Conservation (phyloP, 2,888 invertebrate species). For the Ptycholaimellus sp. region DNA sequence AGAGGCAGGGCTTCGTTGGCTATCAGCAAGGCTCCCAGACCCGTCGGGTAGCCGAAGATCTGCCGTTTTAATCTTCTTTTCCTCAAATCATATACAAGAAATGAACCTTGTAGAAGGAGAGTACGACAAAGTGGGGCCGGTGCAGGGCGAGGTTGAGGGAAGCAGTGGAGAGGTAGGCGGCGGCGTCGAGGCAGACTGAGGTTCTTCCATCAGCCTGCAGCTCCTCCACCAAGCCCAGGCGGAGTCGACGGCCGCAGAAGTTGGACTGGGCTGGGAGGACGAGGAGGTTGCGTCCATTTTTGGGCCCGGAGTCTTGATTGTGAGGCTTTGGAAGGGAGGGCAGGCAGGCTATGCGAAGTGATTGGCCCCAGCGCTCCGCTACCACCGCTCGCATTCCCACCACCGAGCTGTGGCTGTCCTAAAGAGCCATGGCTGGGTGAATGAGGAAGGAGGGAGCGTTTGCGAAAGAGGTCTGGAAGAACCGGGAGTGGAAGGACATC, state of each 20-base stretch:
- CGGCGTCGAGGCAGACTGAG: slow-evolving; percentile 57
- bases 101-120: slow-evolving; percentile 58
- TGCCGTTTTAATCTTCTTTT: slow-evolving; percentile 25
- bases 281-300: slow-evolving; percentile 37
- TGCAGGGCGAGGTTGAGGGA: slow-evolving; percentile 44
- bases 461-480: too few species aligned
- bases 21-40: slow-evolving; percentile 64
- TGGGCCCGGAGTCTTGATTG: too few species aligned
- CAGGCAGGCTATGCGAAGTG: too few species aligned
- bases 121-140: slow-evolving; percentile 61
- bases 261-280: slow-evolving; percentile 78
- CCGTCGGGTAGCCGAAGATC: slow-evolving; percentile 84
- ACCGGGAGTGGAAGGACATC: too few species aligned
- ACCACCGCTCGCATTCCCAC: slow-evolving; percentile 64
- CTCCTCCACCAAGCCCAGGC: slow-evolving; percentile 43
- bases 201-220: slow-evolving; percentile 34
- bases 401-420: slow-evolving; percentile 84
- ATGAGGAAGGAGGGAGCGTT: too few species aligned
- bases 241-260: slow-evolving; percentile 73
- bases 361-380: slow-evolving; percentile 10
- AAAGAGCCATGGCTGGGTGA: too few species aligned
- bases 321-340: too few species aligned
- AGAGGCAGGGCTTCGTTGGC: slow-evolving; percentile 35
- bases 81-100: neutral
- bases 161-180: slow-evolving; percentile 52